Evolutionary conservation across 2,797 vertebrate species (phyloP), one percentile per base, ranked within the genome.

Genomic region (Hephaestus fuliginosus): DNA sequence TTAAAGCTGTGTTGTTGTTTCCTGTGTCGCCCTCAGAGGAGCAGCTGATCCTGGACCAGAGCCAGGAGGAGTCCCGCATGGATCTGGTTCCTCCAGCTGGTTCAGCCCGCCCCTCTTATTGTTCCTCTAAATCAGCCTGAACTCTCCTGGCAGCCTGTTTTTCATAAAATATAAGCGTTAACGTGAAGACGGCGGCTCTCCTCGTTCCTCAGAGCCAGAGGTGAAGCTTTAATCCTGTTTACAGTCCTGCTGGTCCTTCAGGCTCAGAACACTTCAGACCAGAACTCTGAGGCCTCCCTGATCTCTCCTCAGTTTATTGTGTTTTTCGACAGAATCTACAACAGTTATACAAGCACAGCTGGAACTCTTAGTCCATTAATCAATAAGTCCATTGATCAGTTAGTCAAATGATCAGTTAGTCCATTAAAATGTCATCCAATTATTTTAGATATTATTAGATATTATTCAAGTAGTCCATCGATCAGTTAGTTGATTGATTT

Each of bases 1-100:
- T 89, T 81, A 86, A 4, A 41, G 8, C 4, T 3, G 2, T 41
- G 74, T 66, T 81, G 83, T 78, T 81, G 80, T 77, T 84, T 74
- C 75, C 56, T 69, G 43, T 30, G 22, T 15, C 0, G 14, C 18
- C 39, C 51, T 15, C 63, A 15, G 44, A 53, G 63, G 67, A 81
- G 68, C 44, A 52, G 60, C 60, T n/a, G 67, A 22, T 78, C 41
- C 64, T 81, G 80, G 76, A 80, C 41, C 76, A 2, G n/a, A 63
- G 80, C 80, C 82, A 84, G 62, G 15, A 48, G 46, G 28, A 46
- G 41, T 53, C 51, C 62, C 61, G 41, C 1, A 6, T 33, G 68
- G 73, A 67, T 53, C 56, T 56, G 41, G 46, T 46, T 55, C 51
- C 46, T 44, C 3, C 55, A 57, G 68, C 20, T 15, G 39, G 39